Percentiles rank a stretch among this genome's conserved stretches.
Evolutionary conservation across 2,113 vertebrate genomes (phyloP).

Genomic region (Naja naja): DNA sequence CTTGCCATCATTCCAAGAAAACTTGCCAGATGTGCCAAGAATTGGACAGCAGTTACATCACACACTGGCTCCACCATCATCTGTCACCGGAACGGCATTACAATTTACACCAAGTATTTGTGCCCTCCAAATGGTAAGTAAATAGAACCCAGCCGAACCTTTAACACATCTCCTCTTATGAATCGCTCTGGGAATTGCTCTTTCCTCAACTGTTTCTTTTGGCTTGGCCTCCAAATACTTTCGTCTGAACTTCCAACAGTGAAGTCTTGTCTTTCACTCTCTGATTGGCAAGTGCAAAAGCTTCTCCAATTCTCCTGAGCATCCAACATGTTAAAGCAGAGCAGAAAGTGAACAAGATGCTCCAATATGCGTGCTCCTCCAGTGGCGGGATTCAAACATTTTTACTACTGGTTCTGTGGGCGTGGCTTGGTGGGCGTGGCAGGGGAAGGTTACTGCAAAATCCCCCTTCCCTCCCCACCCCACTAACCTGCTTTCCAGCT

Average conservation of each 20-base stretch:
- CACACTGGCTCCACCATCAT: neutral
- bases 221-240: neutral
- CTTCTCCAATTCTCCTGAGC: neutral
- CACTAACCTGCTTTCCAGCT: no score
- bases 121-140: conserved; percentile 4
- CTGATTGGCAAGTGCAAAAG: neutral
- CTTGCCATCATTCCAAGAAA: neutral
- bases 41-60: neutral
- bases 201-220: neutral
- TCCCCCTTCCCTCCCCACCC: no score
- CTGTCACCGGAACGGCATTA: neutral
- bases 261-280: neutral
- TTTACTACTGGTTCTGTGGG: no score
- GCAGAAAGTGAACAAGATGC: neutral
- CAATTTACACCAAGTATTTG: neutral
- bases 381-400: no score
- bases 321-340: neutral
- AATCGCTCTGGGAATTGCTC: neutral
- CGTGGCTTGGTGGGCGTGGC: no score
- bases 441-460: no score
- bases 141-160: neutral
- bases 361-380: neutral
- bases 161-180: neutral
- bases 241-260: neutral
- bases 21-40: neutral